Percentiles rank a stretch among this genome's conserved stretches.
These are phyloP conservation scores for Laticauda colubrina DNA, from an alignment of 2,113 vertebrate species.

Conservation along the genomic window DNA sequence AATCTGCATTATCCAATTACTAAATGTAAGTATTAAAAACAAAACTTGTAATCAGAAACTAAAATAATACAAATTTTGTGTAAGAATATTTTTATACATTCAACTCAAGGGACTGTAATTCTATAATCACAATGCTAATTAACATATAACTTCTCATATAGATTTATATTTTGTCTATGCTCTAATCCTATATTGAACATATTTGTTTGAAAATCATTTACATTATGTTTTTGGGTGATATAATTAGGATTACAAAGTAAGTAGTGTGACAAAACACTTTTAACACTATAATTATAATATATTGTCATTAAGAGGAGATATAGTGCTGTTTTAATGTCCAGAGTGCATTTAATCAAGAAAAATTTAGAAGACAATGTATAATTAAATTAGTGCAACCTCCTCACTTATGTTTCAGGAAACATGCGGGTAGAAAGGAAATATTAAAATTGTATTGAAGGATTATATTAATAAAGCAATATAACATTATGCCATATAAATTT, in stretches of 20 bases:
- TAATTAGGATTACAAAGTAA: neutral
- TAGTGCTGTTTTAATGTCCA: neutral
- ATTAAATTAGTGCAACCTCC: neutral
- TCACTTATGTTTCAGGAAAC: neutral
- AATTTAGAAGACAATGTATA: neutral
- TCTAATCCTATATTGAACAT: neutral
- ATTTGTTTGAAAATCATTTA: neutral
- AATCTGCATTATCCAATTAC: neutral
- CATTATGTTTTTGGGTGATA: neutral
- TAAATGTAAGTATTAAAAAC: neutral
- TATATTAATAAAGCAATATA: neutral
- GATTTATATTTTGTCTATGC: neutral
- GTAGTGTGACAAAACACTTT: neutral
- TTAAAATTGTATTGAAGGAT: neutral
- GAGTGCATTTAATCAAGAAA: neutral
- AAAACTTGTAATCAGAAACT: neutral
- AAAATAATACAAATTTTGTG: neutral
- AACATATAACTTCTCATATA: neutral
- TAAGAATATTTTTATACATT: neutral
- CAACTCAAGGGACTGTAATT: neutral
- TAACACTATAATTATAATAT: neutral
- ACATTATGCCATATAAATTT: neutral
- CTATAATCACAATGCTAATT: neutral
- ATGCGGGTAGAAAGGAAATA: neutral
- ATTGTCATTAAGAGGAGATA: conserved; percentile 4